Base-by-base conservation (phyloP, 2,888 invertebrate species). In the Ctenicera cuprea region DNA sequence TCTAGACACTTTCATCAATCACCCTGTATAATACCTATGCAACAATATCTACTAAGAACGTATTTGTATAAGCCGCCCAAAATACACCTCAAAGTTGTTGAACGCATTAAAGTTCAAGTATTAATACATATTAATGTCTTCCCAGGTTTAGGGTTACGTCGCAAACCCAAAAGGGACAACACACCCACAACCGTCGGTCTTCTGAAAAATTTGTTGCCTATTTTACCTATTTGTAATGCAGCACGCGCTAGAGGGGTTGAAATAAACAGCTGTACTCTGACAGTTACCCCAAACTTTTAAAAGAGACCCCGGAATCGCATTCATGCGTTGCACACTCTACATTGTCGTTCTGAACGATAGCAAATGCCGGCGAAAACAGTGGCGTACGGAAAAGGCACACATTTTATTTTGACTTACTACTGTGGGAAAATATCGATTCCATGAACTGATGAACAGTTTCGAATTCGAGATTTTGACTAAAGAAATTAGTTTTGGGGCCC, bases 241-340 rank as follows among this genome's bases (percentile, higher is more conserved):
- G 74, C 77, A 76, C 76, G 74, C 76, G 76, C 73, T 68, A 50
- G 26, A 59, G 76, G 78, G 78, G 73, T 66, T 70, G 69, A 50
- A 70, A 54, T 70, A 71, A 78, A 78, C 78, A 78, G 78, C 78
- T 78, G 78, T 73, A 76, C 65, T 52, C 37, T 22, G 57, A 45
- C 45, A 43, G 63, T 45, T 63, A 63, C 45, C 45, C 63, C 43
- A 43, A 63, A 63, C 45, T 63, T 45, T 45, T 63, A 63, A 61
- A 41, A 61, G 61, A 61, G 22, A 7, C 61, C 61, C 61, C 37
- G 30, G 61, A 61, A 63, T 63, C 30, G 45, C 63, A 61, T 61
- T 61, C 61, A 61, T 38, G 61, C 61, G 41, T 61, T 41, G 41
- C 61, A 61, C 20, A 20, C 38, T 37, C n/a, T 2, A 26, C 7